Conservation (phyloP, 2,888 invertebrate genomes). For the Notodonta ziczac region DNA sequence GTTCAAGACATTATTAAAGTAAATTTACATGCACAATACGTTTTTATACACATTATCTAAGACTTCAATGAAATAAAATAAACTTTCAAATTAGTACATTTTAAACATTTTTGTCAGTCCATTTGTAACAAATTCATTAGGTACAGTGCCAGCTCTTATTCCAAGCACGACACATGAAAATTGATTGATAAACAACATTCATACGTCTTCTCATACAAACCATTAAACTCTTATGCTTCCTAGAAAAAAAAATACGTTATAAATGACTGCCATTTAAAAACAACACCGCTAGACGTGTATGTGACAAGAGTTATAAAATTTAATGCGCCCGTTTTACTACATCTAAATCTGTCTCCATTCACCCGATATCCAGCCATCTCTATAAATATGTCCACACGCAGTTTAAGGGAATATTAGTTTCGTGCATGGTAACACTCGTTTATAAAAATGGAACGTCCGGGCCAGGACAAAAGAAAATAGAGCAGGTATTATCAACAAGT, state of each 20-base stretch:
- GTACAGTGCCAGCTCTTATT: constrained; percentile 5
- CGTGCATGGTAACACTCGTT: constrained; percentile 23
- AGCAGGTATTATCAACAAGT: background rate
- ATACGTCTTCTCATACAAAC: constrained; percentile 13
- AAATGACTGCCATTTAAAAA: constrained; percentile 34
- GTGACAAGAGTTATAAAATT: constrained; percentile 38
- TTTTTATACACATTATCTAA: too few relatives aligned
- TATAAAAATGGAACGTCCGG: constrained; percentile 24
- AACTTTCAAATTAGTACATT: background rate
- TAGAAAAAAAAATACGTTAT: constrained; percentile 21
- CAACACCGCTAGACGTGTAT: constrained; percentile 30
- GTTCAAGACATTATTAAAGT: too few relatives aligned
- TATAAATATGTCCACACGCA: constrained; percentile 21
- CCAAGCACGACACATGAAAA: constrained; percentile 14
- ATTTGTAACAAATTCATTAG: background rate
- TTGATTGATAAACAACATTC: constrained; percentile 26
- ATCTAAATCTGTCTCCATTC: constrained; percentile 32
- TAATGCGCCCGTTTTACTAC: constrained; percentile 19
- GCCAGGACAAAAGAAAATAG: background rate
- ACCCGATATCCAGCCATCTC: constrained; percentile 17
- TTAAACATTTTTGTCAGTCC: background rate
- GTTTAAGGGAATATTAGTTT: constrained; percentile 21
- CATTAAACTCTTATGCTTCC: background rate
- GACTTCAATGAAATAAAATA: too few relatives aligned
- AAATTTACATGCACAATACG: too few relatives aligned